These are phyloP conservation scores for Folsomia manolachei DNA, from an alignment of 2,888 invertebrate genomes.

Conservation along the genomic window DNA sequence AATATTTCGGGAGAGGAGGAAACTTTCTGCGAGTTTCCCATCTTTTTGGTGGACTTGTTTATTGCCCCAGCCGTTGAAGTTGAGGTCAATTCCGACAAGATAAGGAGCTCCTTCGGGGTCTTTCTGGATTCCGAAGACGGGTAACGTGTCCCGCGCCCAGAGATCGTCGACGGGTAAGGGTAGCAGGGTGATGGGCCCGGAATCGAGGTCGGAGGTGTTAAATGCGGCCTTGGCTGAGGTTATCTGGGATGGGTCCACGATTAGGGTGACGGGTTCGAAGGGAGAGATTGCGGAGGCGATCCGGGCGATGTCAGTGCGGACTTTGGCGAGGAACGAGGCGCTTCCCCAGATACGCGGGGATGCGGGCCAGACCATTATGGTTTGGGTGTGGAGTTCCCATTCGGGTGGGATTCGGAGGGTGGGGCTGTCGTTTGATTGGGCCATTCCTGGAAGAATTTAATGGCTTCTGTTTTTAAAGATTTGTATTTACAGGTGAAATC, in stretches of 20 bases:
- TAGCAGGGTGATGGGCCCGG: background rate
- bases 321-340: background rate
- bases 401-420: background rate
- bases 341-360: slow-evolving; percentile 5
- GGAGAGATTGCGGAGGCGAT: slow-evolving; percentile 18
- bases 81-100: slow-evolving; percentile 18
- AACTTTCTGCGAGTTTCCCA: background rate
- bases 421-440: too few relatives aligned
- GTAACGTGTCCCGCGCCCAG: slow-evolving; percentile 26
- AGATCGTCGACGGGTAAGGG: slow-evolving; percentile 17
- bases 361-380: slow-evolving; percentile 20
- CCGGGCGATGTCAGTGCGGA: slow-evolving; percentile 18
- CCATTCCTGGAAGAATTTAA: background rate
- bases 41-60: slow-evolving; percentile 24
- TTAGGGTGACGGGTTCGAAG: slow-evolving; percentile 18
- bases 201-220: background rate
- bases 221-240: slow-evolving; percentile 1
- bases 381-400: slow-evolving; percentile 17
- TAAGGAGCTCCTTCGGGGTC: background rate
- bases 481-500: too few relatives aligned
- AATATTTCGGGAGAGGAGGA: background rate
- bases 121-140: slow-evolving; percentile 11
- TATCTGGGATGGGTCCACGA: slow-evolving; percentile 6
- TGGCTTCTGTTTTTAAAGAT: too few relatives aligned
- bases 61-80: slow-evolving; percentile 28